Base-by-base conservation (phyloP, 1,140 invertebrate species). In the Euura lappo region DNA sequence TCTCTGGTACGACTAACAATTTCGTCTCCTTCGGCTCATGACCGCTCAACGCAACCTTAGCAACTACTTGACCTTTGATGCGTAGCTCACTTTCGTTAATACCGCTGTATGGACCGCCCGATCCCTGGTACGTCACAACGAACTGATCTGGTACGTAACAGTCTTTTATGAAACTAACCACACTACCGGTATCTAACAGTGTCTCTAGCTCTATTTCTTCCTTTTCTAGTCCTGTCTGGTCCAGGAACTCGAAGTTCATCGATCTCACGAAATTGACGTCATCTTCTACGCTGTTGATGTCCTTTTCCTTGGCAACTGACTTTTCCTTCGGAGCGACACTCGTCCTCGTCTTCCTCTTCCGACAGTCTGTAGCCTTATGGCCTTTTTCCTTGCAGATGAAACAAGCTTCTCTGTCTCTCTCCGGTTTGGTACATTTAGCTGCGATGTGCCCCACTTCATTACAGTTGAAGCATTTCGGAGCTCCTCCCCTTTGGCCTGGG, bases 291-390 rank as follows among this genome's bases (percentile, higher is more conserved):
- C 11, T 51, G 7, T 51, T 51, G 47, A 60, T 70, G 74, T 68
- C 68, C 72, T 11, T 67, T n/a, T 42, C 71, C 71, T 51, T 74
- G 43, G 2, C 45, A 44, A 6, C 73, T 51, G 68, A 70, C 69
- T 13, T n/a, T 45, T 28, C 69, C 68, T 13, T 45, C 28, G 11
- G 70, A 11, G 44, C 11, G 60, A 7, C 6, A 10, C 7, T 42
- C 4, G 42, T 73, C 44, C 44, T 70, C 70, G 47, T 45, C 5
- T 6, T 44, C 46, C 10, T 42, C 43, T 44, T 69, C 51, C 44
- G 67, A 67, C 13, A 68, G 66, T 71, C 51, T 51, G 45, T 73
- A 45, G 42, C 46, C 65, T 47, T 60, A 69, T 42, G 72, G 60
- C 51, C 70, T 51, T 6, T 60, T 69, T 60, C 65, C 7, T 13